A percentile compares a stretch with the other conserved stretches of the same genome.
phyloP scores from a whole-genome alignment of 1,140 invertebrate species.

The Cydia amplana region DNA sequence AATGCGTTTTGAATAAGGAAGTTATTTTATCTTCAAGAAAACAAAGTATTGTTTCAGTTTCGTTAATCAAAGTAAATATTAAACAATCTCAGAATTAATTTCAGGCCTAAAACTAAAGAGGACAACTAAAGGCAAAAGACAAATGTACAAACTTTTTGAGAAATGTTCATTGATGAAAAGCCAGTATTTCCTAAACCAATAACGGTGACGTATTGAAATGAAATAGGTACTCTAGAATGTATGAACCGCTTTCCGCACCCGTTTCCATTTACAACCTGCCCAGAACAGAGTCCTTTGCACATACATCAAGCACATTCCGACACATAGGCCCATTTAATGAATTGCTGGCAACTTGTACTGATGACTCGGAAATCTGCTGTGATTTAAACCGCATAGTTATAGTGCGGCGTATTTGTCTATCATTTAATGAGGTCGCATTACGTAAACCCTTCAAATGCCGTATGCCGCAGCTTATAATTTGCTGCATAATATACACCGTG shows the following conservation, averaged over 20 bases:
- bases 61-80: too few species aligned
- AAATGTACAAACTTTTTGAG: too few species aligned
- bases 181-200: too few species aligned
- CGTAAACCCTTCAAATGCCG: background rate
- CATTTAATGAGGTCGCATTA: conserved; percentile 6
- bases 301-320: conserved; percentile 67
- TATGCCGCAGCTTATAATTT: background rate
- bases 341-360: conserved; percentile 62
- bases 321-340: conserved; percentile 70
- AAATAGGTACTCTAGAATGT: background rate
- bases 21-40: too few species aligned
- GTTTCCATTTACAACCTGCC: conserved; percentile 34
- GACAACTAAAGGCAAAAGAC: too few species aligned
- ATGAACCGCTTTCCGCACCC: conserved; percentile 38
- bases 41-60: too few species aligned
- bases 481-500: too few species aligned
- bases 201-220: background rate
- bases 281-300: conserved; percentile 48
- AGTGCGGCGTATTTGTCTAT: conserved; percentile 20
- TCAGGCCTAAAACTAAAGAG: too few species aligned
- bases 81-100: too few species aligned
- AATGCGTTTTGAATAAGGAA: too few species aligned
- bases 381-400: conserved; percentile 52
- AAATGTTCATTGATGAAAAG: too few species aligned
- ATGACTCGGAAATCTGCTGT: conserved; percentile 58